Evolutionary conservation across 2,797 vertebrate species (phyloP), one percentile per base, ranked within the genome.

Genomic region (Dendrocincla tyrannina): DNA sequence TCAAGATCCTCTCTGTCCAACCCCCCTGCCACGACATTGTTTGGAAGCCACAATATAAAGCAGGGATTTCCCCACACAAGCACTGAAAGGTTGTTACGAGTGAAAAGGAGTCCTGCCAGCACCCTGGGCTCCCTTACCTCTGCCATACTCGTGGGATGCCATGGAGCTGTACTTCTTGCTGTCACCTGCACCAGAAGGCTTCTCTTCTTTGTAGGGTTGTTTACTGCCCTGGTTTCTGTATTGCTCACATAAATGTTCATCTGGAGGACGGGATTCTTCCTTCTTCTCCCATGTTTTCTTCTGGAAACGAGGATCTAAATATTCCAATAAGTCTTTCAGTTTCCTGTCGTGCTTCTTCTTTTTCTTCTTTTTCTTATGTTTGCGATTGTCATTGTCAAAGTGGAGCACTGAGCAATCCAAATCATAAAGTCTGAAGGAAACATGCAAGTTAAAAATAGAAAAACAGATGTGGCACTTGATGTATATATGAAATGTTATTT

Each of bases 361-460:
- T 95, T 98, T 98, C 96, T 99, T 98, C 97, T 98, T 98, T 92
- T 98, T 99, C 96, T 98, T 99, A 91, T 97, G 98, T 95, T 98
- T 98, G 69, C 95, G 96, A 85, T 98, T 97, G 94, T 98, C 98
- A 35, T 94, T 66, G 27, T 99, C 98, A 4, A 97, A 94, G 88
- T 87, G 96, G 70, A 95, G 94, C 72, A 96, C 98, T 4, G 98
- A 97, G 18, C 95, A 97, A 56, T 98, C 98, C 9, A 87, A 95
- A 16, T 98, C 98, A 95, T 97, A 98, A 89, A 98, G 98, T 87
- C 93, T 97, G 82, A 87, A 70, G 69, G 83, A 90, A 92, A 86
- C 22, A 89, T 39, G 68, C 66, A 87, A 84, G 86, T 95, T 82
- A 94, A 90, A 94, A 89, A 87, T 33, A 87, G 88, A 84, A 85